A percentile compares a stretch with the other conserved stretches of the same genome.
phyloP scores from a whole-genome alignment of 2,797 vertebrate genomes.

The Lacerta agilis region DNA sequence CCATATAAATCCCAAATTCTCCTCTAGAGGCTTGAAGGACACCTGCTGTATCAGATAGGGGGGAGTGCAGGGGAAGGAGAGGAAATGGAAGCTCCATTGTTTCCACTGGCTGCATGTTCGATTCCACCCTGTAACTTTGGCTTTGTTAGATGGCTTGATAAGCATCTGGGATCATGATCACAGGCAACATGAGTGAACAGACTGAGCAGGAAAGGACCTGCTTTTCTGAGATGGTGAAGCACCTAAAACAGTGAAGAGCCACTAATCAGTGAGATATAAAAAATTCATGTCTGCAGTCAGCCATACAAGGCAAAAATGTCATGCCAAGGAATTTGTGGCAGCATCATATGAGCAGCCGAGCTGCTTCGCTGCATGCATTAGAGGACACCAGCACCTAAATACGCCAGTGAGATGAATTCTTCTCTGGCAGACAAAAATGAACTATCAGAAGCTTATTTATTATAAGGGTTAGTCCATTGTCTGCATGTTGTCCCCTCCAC shows the following conservation, averaged over 20 bases:
- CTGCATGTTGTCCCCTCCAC: conserved; percentile 27
- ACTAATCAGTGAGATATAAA: conserved; percentile 41
- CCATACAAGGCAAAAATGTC: conserved; percentile 37
- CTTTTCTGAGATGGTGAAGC: conserved; percentile 44
- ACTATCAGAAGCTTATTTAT: conserved; percentile 58
- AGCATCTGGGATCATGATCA: conserved; percentile 61
- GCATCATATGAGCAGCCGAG: conserved; percentile 61
- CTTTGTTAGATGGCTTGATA: conserved; percentile 44
- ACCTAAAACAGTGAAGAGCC: conserved; percentile 55
- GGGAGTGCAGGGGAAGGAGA: too few species aligned
- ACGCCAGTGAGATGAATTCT: conserved; percentile 55
- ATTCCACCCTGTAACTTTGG: conserved; percentile 39
- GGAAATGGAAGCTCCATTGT: too few species aligned
- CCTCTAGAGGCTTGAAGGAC: too few species aligned
- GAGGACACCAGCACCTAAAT: conserved; percentile 52
- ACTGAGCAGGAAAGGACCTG: not conserved
- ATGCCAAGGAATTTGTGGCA: conserved; percentile 52
- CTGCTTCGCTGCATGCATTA: conserved; percentile 61
- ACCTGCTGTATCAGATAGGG: too few species aligned
- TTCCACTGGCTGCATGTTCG: too few species aligned
- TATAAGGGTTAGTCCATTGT: conserved; percentile 52
- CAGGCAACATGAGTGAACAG: conserved; percentile 28
- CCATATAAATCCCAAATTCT: too few species aligned
- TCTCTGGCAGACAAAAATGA: conserved; percentile 57
- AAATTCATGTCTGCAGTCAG: conserved; percentile 59